Evolutionary conservation across 2,888 invertebrate species (phyloP).

Genomic region (Campaea margaritaria): DNA sequence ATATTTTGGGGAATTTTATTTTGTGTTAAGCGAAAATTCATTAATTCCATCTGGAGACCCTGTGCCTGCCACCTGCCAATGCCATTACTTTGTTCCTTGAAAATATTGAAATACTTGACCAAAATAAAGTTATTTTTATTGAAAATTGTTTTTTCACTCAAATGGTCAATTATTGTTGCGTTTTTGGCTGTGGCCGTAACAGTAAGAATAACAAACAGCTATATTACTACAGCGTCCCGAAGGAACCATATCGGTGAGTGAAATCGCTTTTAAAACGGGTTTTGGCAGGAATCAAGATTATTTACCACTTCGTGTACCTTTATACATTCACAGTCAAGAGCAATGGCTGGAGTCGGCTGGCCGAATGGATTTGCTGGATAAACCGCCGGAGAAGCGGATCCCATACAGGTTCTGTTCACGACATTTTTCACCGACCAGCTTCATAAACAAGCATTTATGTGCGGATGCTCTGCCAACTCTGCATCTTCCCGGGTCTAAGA

Average conservation of each 20-base stretch:
- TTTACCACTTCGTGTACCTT: neutral
- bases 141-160: neutral
- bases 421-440: slow-evolving; percentile 64
- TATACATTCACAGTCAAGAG: slow-evolving; percentile 54
- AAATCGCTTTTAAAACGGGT: neutral
- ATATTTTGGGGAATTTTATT: too few species aligned
- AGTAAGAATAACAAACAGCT: slow-evolving; percentile 70
- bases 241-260: slow-evolving; percentile 64
- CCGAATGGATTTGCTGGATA: slow-evolving; percentile 63
- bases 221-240: slow-evolving; percentile 72
- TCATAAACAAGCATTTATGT: slow-evolving; percentile 66
- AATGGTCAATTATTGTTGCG: slow-evolving; percentile 80
- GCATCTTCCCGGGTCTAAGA: slow-evolving; percentile 57
- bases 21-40: too few species aligned
- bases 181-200: slow-evolving; percentile 70
- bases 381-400: slow-evolving; percentile 49
- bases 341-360: slow-evolving; percentile 69
- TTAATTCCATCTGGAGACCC: too few species aligned
- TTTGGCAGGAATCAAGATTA: too few species aligned
- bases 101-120: too few species aligned
- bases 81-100: too few species aligned
- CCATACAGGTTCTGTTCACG: slow-evolving; percentile 71
- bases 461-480: slow-evolving; percentile 69
- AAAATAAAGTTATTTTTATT: neutral
- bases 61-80: too few species aligned